Evolutionary conservation across 2,113 vertebrate species (phyloP).

Genomic region (Tyrannus savana): DNA sequence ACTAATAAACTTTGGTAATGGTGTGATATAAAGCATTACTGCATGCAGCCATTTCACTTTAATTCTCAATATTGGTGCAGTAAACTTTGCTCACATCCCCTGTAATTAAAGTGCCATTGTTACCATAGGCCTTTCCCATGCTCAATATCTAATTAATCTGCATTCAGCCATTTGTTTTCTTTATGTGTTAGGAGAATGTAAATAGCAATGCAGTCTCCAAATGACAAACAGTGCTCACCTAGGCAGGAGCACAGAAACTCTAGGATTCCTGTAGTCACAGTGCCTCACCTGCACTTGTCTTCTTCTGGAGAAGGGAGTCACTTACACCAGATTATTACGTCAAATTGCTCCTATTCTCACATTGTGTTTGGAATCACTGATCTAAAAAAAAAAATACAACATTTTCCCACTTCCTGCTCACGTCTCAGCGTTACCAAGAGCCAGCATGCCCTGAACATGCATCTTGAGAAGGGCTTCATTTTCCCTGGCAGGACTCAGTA

Average conservation of each 20-base stretch:
- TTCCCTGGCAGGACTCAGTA: neutral
- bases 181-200: neutral
- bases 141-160: neutral
- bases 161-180: neutral
- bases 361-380: neutral
- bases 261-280: neutral
- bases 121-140: neutral
- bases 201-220: neutral
- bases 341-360: neutral
- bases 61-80: neutral
- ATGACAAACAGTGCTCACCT: neutral
- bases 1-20: neutral
- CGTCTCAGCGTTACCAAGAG: neutral
- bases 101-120: neutral
- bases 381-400: neutral
- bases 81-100: neutral
- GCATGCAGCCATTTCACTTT: neutral
- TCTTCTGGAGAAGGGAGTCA: neutral
- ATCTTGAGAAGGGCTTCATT: neutral
- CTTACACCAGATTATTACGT: neutral
- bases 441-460: fast-evolving
- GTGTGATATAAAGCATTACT: neutral
- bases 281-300: neutral
- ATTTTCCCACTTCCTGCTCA: neutral
- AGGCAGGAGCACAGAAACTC: neutral